phyloP scores from a whole-genome alignment of 1,140 invertebrate genomes.

The Zaprionus capensis region DNA sequence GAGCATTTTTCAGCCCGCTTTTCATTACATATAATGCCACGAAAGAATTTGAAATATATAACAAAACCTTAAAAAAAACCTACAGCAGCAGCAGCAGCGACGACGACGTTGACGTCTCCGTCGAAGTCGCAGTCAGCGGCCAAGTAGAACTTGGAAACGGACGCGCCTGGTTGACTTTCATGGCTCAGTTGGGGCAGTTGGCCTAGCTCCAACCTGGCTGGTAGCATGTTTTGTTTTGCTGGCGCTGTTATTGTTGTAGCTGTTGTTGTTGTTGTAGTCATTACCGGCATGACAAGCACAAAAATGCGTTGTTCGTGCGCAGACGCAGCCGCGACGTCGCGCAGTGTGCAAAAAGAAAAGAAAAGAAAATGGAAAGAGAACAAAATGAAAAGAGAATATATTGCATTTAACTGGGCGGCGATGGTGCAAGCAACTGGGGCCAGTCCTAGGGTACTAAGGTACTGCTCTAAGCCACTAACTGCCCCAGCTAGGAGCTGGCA shows the following conservation, averaged over 20 bases:
- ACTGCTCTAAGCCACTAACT: slow-evolving; percentile 18
- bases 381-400: slow-evolving; percentile 30
- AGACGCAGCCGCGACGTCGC: slow-evolving; percentile 47
- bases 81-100: neutral
- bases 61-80: slow-evolving; percentile 70
- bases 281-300: slow-evolving; percentile 83
- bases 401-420: slow-evolving; percentile 75
- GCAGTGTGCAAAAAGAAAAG: slow-evolving; percentile 15
- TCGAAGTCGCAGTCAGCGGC: slow-evolving; percentile 16
- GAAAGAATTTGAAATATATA: slow-evolving; percentile 81
- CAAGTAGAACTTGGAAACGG: slow-evolving; percentile 56
- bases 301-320: slow-evolving; percentile 77
- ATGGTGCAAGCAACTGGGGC: slow-evolving; percentile 60
- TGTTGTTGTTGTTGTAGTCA: slow-evolving; percentile 62
- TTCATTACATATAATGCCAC: slow-evolving; percentile 82
- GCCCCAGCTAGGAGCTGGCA: slow-evolving; percentile 6
- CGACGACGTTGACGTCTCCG: neutral
- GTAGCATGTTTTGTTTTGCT: slow-evolving; percentile 60
- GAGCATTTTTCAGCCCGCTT: slow-evolving; percentile 72
- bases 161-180: slow-evolving; percentile 81
- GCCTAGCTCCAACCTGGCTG: slow-evolving; percentile 67
- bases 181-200: slow-evolving; percentile 79
- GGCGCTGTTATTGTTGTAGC: slow-evolving; percentile 46
- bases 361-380: slow-evolving; percentile 9
- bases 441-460: slow-evolving; percentile 40